phyloP scores from a whole-genome alignment of 2,888 invertebrate genomes.

The Oxystoma pomonae region DNA sequence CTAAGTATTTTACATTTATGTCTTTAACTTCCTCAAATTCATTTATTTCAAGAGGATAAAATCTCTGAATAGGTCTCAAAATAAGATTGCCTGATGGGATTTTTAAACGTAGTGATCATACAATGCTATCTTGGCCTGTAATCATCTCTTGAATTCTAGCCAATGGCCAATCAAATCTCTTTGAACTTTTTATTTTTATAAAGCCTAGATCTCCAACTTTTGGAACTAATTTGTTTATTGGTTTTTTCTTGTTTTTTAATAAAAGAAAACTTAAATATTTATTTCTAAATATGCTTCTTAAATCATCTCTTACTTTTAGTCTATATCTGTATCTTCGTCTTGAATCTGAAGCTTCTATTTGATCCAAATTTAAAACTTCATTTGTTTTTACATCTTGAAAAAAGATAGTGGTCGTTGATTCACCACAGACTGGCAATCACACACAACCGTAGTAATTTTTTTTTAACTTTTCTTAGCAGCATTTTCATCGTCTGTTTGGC shows the following conservation, averaged over 20 bases:
- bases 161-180: not conserved
- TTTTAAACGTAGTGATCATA: not conserved
- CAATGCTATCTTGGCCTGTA: not conserved
- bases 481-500: no score
- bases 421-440: no score
- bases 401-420: no score
- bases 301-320: not conserved
- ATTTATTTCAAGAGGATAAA: not conserved
- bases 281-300: not conserved
- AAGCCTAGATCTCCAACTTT: not conserved
- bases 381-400: not conserved
- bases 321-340: not conserved
- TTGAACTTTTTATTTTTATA: not conserved
- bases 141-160: not conserved
- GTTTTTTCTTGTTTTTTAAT: not conserved
- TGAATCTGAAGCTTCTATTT: not conserved
- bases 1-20: no score
- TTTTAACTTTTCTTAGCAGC: no score
- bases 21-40: not conserved
- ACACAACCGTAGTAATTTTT: no score
- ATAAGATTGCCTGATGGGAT: not conserved
- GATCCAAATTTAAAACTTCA: not conserved
- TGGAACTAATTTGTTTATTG: not conserved
- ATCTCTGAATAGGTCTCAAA: not conserved
- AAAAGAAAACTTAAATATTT: not conserved